Evolutionary conservation across 1,140 invertebrate species (phyloP), one percentile per base, ranked within the genome.

Genomic region (Cydia fagiglandana): DNA sequence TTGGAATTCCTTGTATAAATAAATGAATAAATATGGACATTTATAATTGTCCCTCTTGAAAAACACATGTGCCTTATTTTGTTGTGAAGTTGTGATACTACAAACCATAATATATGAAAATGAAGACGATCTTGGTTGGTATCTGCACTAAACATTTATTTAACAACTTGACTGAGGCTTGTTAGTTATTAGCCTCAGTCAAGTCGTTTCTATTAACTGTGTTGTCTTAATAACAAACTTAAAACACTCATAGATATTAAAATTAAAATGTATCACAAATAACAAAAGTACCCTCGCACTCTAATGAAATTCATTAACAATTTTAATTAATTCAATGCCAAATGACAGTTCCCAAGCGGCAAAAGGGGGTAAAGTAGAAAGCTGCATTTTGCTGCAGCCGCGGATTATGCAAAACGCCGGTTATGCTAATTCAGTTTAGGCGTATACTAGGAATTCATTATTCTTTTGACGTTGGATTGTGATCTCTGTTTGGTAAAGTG

Each of bases 361-460:
- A 75, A 75, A 75, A 66, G 74, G 61, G 61, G 61, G 74, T 45
- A 66, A 66, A 45, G 74, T 41, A 68, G 12, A 30, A 66, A 73
- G 75, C 64, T 76, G 75, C 75, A 76, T 76, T 76, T 70, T 34
- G 47, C 47, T 70, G 45, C 74, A 75, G 45, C 75, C 64, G 66
- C 75, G 47, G 50, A 76, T 76, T 76, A 76, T 76, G 75, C 66
- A 76, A 76, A 73, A 17, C 20, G 41, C 56, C 56, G 61, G 64
- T 76, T 76, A 76, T 76, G 75, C 15, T 76, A 70, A 75, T 75
- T 68, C 64, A 20, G 64, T 68, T 68, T 68, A 68, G 64, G 64
- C 64, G 64, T 38, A 68, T 68, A 28, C 28, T 34, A 68, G 64
- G 30, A 68, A 34, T 68, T 68, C 64, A 68, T 68, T 68, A 68